phyloP scores from a whole-genome alignment of 2,797 vertebrate genomes.

The Girardinus metallicus region DNA sequence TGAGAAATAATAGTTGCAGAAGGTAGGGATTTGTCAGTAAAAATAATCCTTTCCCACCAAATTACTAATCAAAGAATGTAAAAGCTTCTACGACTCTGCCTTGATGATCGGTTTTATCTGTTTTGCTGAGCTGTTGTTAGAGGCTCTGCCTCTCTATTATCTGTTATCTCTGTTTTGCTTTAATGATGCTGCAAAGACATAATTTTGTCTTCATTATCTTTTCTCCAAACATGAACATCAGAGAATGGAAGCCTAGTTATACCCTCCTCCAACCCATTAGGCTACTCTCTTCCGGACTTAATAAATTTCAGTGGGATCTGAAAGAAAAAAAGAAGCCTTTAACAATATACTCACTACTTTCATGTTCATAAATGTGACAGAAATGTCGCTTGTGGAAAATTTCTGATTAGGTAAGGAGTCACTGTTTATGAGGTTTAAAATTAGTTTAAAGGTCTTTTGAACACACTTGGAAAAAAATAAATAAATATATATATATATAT shows the following conservation, averaged over 20 bases:
- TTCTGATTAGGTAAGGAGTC: neutral
- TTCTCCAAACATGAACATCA: constrained; percentile 6
- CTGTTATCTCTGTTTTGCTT: neutral
- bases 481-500: too few species aligned
- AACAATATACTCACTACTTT: neutral
- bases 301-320: neutral
- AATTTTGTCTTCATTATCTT: constrained; percentile 2
- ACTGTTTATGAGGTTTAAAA: neutral
- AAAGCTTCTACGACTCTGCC: neutral
- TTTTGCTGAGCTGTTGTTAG: neutral
- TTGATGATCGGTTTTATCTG: neutral
- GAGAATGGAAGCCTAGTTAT: neutral
- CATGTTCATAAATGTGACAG: neutral
- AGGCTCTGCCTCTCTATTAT: neutral
- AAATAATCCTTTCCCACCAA: neutral
- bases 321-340: neutral
- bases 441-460: neutral
- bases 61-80: neutral
- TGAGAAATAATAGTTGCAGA: neutral
- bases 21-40: neutral
- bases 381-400: neutral
- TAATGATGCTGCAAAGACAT: neutral
- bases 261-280: neutral
- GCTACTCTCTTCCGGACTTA: neutral
- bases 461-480: too few species aligned